A percentile compares a stretch with the other conserved stretches of the same genome.
These are phyloP conservation scores for Hormiphora californensis DNA, from an alignment of 37 sponge, comb jelly and placozoan genomes.

Conservation along the genomic window DNA sequence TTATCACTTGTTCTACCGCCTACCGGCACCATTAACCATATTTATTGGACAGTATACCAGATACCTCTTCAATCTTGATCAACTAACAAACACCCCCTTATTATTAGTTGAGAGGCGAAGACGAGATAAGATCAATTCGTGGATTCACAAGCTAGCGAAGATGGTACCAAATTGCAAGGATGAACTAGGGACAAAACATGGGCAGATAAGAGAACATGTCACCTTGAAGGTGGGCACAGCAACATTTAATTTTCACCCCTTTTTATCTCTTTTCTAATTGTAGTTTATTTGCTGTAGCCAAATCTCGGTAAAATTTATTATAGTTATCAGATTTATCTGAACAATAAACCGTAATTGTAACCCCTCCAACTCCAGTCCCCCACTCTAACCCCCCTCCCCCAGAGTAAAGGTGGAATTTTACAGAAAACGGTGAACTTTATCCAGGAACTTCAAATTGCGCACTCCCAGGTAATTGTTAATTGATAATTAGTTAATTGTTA, in stretches of 20 bases:
- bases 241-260: too few relatives aligned
- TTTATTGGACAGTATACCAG: not conserved
- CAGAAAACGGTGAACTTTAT: constrained; percentile 58
- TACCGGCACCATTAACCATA: too few relatives aligned
- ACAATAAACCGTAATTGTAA: too few relatives aligned
- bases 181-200: constrained; percentile 59
- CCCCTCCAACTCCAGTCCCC: too few relatives aligned
- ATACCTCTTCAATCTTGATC: not conserved
- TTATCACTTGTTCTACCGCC: too few relatives aligned
- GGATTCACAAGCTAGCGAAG: constrained; percentile 77
- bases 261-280: not conserved
- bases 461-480: constrained; percentile 41
- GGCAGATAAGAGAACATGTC: constrained; percentile 50
- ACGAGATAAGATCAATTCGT: constrained; percentile 82
- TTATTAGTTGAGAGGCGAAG: constrained; percentile 74
- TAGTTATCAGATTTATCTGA: too few relatives aligned
- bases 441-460: constrained; percentile 52
- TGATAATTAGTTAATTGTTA: too few relatives aligned
- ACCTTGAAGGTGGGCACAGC: constrained; percentile 13
- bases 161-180: constrained; percentile 89
- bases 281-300: not conserved
- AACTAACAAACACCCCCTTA: not conserved
- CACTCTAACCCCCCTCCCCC: not conserved
- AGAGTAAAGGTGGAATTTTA: constrained; percentile 56
- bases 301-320: not conserved